Percentiles rank a stretch among this genome's conserved stretches.
These are phyloP conservation scores for Acrocyrtus sp. DNA, from an alignment of 2,888 invertebrate genomes.

Conservation along the genomic window DNA sequence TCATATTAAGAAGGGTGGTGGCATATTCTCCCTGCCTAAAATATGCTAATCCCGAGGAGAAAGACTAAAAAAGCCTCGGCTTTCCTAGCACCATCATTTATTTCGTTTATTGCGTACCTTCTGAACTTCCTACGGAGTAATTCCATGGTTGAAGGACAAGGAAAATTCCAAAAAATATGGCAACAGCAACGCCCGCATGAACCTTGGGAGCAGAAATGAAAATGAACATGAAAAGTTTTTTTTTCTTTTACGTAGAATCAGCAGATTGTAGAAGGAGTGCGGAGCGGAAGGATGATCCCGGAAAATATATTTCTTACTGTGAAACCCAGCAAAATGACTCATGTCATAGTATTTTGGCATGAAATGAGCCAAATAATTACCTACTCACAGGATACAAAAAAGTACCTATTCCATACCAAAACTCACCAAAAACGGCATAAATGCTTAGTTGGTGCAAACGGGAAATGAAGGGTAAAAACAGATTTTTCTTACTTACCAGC, in stretches of 20 bases:
- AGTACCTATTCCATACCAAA: too few relatives aligned
- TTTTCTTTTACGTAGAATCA: neutral
- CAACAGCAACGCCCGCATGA: conserved; percentile 53
- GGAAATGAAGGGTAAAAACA: neutral
- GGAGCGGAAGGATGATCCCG: too few relatives aligned
- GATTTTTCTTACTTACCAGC: conserved; percentile 28
- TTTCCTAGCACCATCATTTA: too few relatives aligned
- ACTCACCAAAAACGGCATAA: too few relatives aligned
- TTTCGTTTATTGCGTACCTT: conserved; percentile 34
- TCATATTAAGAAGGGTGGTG: too few relatives aligned
- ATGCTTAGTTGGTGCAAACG: too few relatives aligned
- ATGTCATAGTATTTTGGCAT: neutral
- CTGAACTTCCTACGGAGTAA: conserved; percentile 26
- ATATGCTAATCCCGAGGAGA: too few relatives aligned
- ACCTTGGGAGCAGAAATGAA: conserved; percentile 45
- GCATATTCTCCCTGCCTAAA: too few relatives aligned
- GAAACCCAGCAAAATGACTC: neutral
- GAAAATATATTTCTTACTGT: too few relatives aligned
- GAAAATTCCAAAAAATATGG: conserved; percentile 50
- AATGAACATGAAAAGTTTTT: neutral
- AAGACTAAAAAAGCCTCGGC: too few relatives aligned
- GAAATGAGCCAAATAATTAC: neutral
- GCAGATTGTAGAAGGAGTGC: too few relatives aligned
- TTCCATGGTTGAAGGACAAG: conserved; percentile 51
- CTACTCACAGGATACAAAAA: neutral